Percentiles rank a stretch among this genome's conserved stretches.
These are phyloP conservation scores for Leptothorax acervorum DNA, from an alignment of 2,888 invertebrate genomes.

Conservation along the genomic window DNA sequence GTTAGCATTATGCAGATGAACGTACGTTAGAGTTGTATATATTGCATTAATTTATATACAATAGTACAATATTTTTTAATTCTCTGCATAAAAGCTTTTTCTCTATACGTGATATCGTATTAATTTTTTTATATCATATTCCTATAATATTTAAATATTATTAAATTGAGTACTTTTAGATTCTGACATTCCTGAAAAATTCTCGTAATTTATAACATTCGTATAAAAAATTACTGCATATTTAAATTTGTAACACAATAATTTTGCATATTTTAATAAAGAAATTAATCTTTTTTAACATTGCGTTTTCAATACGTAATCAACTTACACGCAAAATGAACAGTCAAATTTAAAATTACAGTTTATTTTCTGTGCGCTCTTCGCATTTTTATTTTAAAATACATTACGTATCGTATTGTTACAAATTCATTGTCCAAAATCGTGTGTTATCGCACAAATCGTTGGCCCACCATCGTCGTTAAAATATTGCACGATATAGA, in stretches of 20 bases:
- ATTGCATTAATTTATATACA: constrained; percentile 28
- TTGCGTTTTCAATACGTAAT: not conserved
- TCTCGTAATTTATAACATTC: not conserved
- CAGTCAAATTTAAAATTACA: not conserved
- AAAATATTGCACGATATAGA: constrained; percentile 45
- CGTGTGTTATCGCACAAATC: constrained; percentile 28
- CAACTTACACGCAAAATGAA: not conserved
- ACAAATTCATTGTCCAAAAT: constrained; percentile 35
- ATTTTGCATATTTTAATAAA: not conserved
- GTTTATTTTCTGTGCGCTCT: not conserved
- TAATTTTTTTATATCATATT: not conserved
- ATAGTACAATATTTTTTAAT: constrained; percentile 16
- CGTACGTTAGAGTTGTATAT: constrained; percentile 11
- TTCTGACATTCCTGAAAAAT: constrained; percentile 6
- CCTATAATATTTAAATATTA: not conserved
- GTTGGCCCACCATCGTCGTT: not conserved
- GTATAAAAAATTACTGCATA: not conserved
- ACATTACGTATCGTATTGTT: constrained; percentile 21
- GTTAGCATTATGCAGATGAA: constrained; percentile 41
- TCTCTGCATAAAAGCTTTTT: not conserved
- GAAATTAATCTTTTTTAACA: constrained; percentile 14
- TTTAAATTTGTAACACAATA: not conserved
- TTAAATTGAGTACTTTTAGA: not conserved
- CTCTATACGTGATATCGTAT: not conserved
- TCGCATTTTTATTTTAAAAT: constrained; percentile 25